Evolutionary conservation across 2,113 vertebrate species (phyloP).

Genomic region (Clarias magur): DNA sequence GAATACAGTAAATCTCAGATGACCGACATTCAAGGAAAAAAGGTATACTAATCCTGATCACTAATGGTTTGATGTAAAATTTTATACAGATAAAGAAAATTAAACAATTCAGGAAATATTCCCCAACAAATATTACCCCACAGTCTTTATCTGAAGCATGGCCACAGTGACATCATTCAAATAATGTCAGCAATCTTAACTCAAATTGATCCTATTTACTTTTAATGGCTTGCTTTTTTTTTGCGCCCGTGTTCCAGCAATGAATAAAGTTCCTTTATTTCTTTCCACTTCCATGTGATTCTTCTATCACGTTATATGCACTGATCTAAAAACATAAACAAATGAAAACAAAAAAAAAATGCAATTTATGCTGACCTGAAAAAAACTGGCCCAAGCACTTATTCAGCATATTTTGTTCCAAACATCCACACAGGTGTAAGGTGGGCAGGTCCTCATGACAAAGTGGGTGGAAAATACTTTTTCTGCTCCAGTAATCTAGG

Average conservation of each 20-base stretch:
- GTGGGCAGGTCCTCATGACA: slow-evolving; percentile 22
- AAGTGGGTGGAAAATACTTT: slow-evolving; percentile 40
- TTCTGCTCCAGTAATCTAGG: slow-evolving; percentile 19
- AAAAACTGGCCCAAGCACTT: not conserved
- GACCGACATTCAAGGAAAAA: not conserved
- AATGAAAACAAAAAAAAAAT: too few species aligned
- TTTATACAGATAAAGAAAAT: not conserved
- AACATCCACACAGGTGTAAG: slow-evolving; percentile 48
- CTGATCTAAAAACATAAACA: too few species aligned
- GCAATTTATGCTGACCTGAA: slow-evolving; percentile 15
- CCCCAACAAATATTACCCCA: not conserved
- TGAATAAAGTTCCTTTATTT: not conserved
- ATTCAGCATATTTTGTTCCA: slow-evolving; percentile 26
- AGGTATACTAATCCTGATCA: not conserved
- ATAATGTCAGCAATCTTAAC: not conserved
- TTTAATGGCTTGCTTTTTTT: too few species aligned
- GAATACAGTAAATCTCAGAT: not conserved
- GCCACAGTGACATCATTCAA: not conserved
- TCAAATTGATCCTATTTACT: not conserved
- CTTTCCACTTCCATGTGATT: not conserved
- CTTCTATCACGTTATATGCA: not conserved
- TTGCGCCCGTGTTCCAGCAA: too few species aligned
- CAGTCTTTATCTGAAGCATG: not conserved
- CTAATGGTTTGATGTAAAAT: not conserved
- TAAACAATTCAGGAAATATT: not conserved